phyloP scores from a whole-genome alignment of 1,140 invertebrate species.

The Neodiprion fabricii region DNA sequence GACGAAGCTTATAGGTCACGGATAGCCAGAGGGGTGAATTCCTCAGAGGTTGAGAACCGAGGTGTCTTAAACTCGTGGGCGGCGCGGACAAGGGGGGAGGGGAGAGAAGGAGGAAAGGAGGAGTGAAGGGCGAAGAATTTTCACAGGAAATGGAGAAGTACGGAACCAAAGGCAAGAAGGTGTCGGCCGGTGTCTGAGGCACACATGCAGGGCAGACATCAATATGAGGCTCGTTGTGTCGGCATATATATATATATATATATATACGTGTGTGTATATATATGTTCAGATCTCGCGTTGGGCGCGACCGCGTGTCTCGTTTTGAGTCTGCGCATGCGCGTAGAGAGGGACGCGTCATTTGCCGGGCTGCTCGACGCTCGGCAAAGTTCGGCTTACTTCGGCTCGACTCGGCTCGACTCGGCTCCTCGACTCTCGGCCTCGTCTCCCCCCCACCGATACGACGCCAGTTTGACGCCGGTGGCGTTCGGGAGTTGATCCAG shows the following conservation, averaged over 20 bases:
- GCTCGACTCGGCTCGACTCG: not conserved
- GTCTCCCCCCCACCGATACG: not conserved
- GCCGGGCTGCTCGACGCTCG: not conserved
- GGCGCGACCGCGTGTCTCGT: constrained; percentile 45
- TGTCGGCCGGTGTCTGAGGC: constrained; percentile 20
- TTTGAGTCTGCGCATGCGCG: constrained; percentile 32
- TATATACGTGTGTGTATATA: too few species aligned
- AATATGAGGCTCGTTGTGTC: constrained; percentile 40
- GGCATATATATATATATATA: not conserved
- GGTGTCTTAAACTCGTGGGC: too few species aligned
- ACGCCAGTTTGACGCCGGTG: constrained; percentile 3
- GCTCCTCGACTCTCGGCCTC: too few species aligned
- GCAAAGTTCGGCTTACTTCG: not conserved
- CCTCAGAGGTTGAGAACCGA: too few species aligned
- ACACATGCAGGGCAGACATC: constrained; percentile 38
- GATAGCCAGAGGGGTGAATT: too few species aligned
- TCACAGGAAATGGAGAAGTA: too few species aligned
- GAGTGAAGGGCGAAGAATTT: too few species aligned
- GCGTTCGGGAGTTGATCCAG: not conserved
- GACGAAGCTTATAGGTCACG: too few species aligned
- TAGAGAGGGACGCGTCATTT: not conserved
- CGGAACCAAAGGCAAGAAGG: too few species aligned
- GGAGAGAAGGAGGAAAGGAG: too few species aligned
- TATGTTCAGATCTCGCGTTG: constrained; percentile 27
- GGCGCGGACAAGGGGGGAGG: too few species aligned